phyloP scores from a whole-genome alignment of 2,797 vertebrate species.

The Urosaurus nigricauda region DNA sequence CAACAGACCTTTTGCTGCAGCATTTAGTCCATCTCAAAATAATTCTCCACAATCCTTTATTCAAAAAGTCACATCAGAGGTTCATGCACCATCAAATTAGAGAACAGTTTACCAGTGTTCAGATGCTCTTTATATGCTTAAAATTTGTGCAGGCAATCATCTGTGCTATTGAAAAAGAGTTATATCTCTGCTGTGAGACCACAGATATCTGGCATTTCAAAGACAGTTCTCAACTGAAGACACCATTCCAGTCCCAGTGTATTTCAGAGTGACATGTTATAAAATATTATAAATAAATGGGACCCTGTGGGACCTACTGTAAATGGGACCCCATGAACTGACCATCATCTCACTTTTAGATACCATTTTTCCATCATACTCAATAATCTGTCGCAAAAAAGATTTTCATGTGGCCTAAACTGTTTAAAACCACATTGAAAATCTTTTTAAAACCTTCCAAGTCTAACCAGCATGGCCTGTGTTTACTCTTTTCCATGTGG shows the following conservation, averaged over 20 bases:
- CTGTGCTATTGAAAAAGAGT: constrained; percentile 58
- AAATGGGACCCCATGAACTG: constrained; percentile 46
- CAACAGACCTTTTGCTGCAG: constrained; percentile 46
- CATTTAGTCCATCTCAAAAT: constrained; percentile 43
- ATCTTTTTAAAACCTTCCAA: background rate
- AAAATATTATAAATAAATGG: constrained; percentile 10
- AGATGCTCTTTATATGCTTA: constrained; percentile 59
- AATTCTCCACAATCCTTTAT: constrained; percentile 39
- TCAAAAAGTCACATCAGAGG: background rate
- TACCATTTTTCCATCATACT: no score
- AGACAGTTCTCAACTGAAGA: constrained; percentile 37
- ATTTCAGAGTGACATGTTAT: constrained; percentile 36
- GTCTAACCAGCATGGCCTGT: background rate
- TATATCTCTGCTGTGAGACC: constrained; percentile 59
- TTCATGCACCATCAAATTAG: constrained; percentile 45
- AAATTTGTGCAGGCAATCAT: constrained; percentile 65
- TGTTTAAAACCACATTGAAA: no score
- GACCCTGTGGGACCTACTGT: no score
- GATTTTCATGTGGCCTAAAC: no score
- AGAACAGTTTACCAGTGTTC: constrained; percentile 56
- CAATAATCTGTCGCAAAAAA: no score
- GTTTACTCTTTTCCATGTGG: background rate
- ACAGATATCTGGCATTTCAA: constrained; percentile 51
- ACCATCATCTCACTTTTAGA: constrained; percentile 45
- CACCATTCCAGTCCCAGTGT: constrained; percentile 48